These are phyloP conservation scores for Carpatolechia fugitivella DNA, from an alignment of 2,888 invertebrate genomes.

Conservation along the genomic window DNA sequence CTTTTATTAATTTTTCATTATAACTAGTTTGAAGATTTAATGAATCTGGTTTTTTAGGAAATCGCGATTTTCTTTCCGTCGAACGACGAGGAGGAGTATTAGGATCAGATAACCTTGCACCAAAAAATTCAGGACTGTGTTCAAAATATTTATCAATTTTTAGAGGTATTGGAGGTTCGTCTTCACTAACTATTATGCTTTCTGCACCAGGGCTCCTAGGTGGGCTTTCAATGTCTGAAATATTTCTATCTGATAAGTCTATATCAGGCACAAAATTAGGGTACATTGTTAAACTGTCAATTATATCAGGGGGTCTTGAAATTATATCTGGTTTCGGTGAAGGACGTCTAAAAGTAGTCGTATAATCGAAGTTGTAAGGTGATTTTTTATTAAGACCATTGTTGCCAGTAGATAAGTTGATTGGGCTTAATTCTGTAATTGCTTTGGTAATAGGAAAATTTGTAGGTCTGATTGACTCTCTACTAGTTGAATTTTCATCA, in stretches of 20 bases:
- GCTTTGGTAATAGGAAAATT: constrained; percentile 40
- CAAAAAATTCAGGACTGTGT: constrained; percentile 76
- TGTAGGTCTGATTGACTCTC: constrained; percentile 40
- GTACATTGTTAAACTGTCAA: constrained; percentile 69
- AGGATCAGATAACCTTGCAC: constrained; percentile 72
- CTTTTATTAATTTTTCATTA: constrained; percentile 53
- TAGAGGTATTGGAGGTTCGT: constrained; percentile 72
- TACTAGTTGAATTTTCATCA: constrained; percentile 37
- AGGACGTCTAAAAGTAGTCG: constrained; percentile 48
- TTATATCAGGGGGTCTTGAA: constrained; percentile 64
- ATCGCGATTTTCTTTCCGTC: constrained; percentile 57
- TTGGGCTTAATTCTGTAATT: constrained; percentile 58
- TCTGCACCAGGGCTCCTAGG: constrained; percentile 66
- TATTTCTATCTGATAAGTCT: constrained; percentile 68
- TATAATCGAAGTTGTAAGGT: constrained; percentile 48
- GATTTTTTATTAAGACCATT: constrained; percentile 39
- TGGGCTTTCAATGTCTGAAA: constrained; percentile 65
- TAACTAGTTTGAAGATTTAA: constrained; percentile 61
- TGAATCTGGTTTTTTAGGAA: constrained; percentile 70
- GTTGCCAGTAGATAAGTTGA: constrained; percentile 59
- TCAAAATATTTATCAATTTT: constrained; percentile 78
- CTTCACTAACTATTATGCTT: constrained; percentile 73
- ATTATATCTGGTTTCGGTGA: constrained; percentile 35
- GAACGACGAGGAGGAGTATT: constrained; percentile 70
- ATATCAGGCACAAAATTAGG: constrained; percentile 74